Percentiles rank a stretch among this genome's conserved stretches.
Conservation (phyloP, 2,888 invertebrate genomes). For the Sinelater perroti region DNA sequence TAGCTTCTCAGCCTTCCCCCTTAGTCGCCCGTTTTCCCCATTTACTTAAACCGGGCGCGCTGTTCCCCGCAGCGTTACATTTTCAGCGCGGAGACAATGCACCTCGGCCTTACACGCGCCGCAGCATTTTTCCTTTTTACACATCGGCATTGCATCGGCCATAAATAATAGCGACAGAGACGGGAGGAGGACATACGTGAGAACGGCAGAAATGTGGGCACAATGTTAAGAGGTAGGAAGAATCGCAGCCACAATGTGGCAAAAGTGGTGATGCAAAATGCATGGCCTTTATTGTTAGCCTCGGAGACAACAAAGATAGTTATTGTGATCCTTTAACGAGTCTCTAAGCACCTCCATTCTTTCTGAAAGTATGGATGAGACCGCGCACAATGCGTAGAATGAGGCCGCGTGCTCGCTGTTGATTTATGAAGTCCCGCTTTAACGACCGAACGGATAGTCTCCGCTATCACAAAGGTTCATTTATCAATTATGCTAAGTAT, state of each 20-base stretch:
- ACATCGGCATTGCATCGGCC: constrained; percentile 6
- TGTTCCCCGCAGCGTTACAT: neutral
- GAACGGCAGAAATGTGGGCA: constrained; percentile 23
- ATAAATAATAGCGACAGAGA: constrained; percentile 29
- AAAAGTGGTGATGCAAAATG: constrained; percentile 55
- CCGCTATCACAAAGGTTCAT: constrained; percentile 9
- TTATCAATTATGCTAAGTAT: constrained; percentile 12
- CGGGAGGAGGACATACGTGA: constrained; percentile 26
- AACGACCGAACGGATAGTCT: constrained; percentile 5
- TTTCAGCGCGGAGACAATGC: constrained; percentile 18
- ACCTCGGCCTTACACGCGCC: constrained; percentile 1
- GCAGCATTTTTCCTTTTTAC: constrained; percentile 13
- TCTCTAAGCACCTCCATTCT: constrained; percentile 53
- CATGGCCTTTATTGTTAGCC: constrained; percentile 55
- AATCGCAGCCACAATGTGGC: constrained; percentile 46
- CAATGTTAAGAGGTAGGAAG: constrained; percentile 37
- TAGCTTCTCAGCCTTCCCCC: too few relatives aligned
- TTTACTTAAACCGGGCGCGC: too few relatives aligned
- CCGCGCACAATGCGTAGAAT: constrained; percentile 28
- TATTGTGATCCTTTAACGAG: constrained; percentile 59
- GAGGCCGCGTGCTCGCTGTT: constrained; percentile 30
- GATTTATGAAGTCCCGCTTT: constrained; percentile 23
- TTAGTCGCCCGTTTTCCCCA: too few relatives aligned
- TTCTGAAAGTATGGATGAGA: constrained; percentile 36
- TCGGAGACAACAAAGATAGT: constrained; percentile 54